Conservation (phyloP, 1,140 invertebrate genomes). For the Pollicipes pollicipes region DNA sequence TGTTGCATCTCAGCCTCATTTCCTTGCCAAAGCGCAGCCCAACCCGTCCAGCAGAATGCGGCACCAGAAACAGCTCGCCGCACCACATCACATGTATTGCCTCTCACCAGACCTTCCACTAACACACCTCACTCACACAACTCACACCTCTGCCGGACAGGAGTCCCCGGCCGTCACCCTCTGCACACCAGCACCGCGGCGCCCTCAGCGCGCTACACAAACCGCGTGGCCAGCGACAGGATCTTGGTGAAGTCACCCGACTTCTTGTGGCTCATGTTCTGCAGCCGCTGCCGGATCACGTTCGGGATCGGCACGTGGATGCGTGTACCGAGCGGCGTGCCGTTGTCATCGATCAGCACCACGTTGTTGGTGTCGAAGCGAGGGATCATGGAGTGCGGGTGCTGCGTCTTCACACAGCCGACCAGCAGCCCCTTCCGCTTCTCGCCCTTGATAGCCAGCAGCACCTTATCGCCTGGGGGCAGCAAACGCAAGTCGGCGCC, state of each 20-base stretch:
- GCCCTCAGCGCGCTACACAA: conserved; percentile 51
- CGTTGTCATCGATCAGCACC: conserved; percentile 87
- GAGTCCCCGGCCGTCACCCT: too few species aligned
- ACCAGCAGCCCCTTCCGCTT: conserved; percentile 92
- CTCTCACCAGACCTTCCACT: too few species aligned
- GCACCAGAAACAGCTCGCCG: too few species aligned
- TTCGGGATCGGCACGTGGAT: conserved; percentile 89
- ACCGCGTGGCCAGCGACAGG: conserved; percentile 76
- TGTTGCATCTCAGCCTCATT: too few species aligned
- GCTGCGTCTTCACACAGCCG: conserved; percentile 69
- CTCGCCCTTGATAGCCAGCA: conserved; percentile 91
- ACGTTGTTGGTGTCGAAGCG: conserved; percentile 93
- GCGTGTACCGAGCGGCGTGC: conserved; percentile 76
- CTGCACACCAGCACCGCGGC: too few species aligned
- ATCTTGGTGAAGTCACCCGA: conserved; percentile 88
- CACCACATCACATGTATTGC: too few species aligned
- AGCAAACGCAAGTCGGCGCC: conserved; percentile 12
- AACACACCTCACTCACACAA: too few species aligned
- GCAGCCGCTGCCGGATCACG: conserved; percentile 65
- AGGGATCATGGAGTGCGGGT: conserved; percentile 49
- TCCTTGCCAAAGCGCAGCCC: too few species aligned
- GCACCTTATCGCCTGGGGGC: conserved; percentile 58
- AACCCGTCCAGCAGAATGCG: too few species aligned
- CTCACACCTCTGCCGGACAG: too few species aligned
- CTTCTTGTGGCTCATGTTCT: conserved; percentile 60